Percentiles rank a stretch among this genome's conserved stretches.
These are phyloP conservation scores for Leptinotarsa rubiginosa DNA, from an alignment of 2,888 invertebrate genomes.

Conservation along the genomic window DNA sequence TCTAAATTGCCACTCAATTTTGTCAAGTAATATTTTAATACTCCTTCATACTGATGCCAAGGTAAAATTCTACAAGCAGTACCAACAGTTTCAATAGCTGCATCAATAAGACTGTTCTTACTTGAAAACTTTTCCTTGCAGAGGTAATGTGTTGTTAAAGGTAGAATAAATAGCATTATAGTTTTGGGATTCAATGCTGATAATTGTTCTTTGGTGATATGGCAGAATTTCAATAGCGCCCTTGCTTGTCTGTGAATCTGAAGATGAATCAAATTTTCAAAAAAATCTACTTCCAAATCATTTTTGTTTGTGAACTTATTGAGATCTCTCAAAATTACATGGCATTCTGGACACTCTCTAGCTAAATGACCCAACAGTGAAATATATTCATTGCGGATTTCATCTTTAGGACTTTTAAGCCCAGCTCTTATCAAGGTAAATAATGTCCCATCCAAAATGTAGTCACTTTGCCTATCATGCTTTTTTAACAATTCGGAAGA, in stretches of 20 bases:
- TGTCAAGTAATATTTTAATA: conserved; percentile 83
- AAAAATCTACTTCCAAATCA: conserved; percentile 92
- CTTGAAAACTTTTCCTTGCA: conserved; percentile 80
- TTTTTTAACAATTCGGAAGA: conserved; percentile 74
- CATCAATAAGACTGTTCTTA: conserved; percentile 85
- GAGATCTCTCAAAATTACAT: conserved; percentile 79
- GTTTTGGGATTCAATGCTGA: conserved; percentile 76
- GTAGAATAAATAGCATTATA: conserved; percentile 86
- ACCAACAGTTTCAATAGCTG: conserved; percentile 84
- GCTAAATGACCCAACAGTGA: conserved; percentile 81
- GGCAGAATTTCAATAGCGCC: conserved; percentile 82
- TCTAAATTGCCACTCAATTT: conserved; percentile 79
- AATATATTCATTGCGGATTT: conserved; percentile 83
- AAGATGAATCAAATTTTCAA: conserved; percentile 90
- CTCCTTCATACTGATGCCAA: conserved; percentile 89
- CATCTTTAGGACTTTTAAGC: conserved; percentile 77
- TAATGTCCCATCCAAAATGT: conserved; percentile 80
- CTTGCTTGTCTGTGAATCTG: conserved; percentile 88
- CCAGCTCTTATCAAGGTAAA: conserved; percentile 79
- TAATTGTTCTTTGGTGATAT: conserved; percentile 72
- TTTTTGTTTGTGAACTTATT: conserved; percentile 74
- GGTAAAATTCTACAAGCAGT: conserved; percentile 82
- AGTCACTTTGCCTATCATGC: conserved; percentile 72
- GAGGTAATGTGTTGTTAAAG: conserved; percentile 84
- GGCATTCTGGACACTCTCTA: conserved; percentile 77